These are phyloP conservation scores for Eira barbara DNA, from an alignment of 2,113 vertebrate genomes.

Conservation along the genomic window DNA sequence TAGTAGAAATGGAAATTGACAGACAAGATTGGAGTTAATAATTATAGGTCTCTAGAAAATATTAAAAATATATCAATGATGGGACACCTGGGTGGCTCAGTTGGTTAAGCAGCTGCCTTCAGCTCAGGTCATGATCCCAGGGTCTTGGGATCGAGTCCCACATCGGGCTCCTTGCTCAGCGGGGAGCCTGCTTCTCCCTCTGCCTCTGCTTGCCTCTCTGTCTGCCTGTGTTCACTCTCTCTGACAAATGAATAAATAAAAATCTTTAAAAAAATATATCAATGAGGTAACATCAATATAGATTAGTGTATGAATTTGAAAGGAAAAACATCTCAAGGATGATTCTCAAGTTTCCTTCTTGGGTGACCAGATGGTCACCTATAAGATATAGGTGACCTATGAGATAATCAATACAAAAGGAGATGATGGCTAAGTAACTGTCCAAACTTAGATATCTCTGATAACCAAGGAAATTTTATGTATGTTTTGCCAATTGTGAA, in stretches of 20 bases:
- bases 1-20: slow-evolving; percentile 3
- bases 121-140: too few species aligned
- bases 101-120: too few species aligned
- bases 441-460: slow-evolving; percentile 5
- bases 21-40: not conserved
- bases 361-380: not conserved
- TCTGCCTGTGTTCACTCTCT: too few species aligned
- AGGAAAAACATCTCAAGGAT: not conserved
- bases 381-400: too few species aligned
- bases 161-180: too few species aligned
- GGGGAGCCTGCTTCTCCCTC: too few species aligned
- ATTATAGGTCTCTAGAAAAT: not conserved
- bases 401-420: not conserved
- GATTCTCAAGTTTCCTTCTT: not conserved
- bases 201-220: too few species aligned
- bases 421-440: not conserved
- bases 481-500: slow-evolving; percentile 3
- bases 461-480: slow-evolving; percentile 25
- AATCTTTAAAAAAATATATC: not conserved
- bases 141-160: too few species aligned
- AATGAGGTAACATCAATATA: not conserved
- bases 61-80: slow-evolving; percentile 10
- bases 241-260: too few species aligned
- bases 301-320: not conserved
- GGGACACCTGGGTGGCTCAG: too few species aligned